Base-by-base conservation (phyloP, 2,797 vertebrate genomes). In the Orestias chungarensis region DNA sequence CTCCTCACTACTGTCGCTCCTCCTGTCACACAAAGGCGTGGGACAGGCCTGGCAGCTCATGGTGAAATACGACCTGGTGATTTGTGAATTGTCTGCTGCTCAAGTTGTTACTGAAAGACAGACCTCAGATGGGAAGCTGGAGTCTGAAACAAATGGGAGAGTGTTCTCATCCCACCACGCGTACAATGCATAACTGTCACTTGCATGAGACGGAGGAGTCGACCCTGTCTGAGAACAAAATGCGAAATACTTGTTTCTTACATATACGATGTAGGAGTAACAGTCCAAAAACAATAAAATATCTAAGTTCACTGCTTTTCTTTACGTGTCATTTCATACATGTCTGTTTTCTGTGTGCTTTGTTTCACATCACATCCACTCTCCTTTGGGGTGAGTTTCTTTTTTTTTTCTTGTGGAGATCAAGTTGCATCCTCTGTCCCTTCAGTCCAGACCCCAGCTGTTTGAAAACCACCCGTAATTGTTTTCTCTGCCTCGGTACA, bases 51-150 rank as follows among this genome's bases (percentile, higher is more conserved):
- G 76, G 91, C 90, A 91, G 88, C 88, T 91, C 78, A 84, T 86
- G 87, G 87, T 91, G 89, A 92, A 93, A 91, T 86, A 90, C 79
- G 86, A 90, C 82, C 80, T 76, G 25, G 74, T 84, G 91, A 88
- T 88, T 91, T 85, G 81, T 85, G 85, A 88, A 87, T 74, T 77
- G 86, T 87, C 84, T 87, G 80, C 82, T 84, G 80, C 31, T 82
- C 75, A 81, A 87, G 84, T 74, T 75, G 76, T 82, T 83, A 80
- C 25, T 66, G 64, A 85, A 49, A 80, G 71, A n/a, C 67, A 57
- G 71, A 61, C 70, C 68, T 81, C 62, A 72, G 80, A 76, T 75
- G 61, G 76, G 74, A 47, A 86, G 85, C 59, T 76, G 75, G 83
- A 87, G 80, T 72, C 76, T 76, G 67, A 80, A 91, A 88, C 90